Conservation (phyloP, 2,113 vertebrate species). For the Xyliphius kryptos region DNA sequence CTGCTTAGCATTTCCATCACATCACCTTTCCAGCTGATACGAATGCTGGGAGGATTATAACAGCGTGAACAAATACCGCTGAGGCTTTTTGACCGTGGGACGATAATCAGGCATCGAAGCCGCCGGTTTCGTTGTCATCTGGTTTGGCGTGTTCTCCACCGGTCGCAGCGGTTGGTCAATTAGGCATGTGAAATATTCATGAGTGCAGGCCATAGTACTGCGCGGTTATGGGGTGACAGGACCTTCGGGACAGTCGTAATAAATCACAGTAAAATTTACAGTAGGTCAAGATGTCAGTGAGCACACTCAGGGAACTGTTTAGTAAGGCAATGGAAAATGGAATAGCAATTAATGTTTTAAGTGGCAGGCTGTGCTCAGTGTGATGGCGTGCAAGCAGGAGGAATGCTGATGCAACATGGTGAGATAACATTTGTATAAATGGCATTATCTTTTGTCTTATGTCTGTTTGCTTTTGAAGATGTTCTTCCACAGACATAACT, state of each 20-base stretch:
- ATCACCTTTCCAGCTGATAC: constrained; percentile 31
- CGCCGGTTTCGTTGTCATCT: constrained; percentile 19
- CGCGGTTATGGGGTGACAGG: constrained; percentile 10
- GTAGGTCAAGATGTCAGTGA: constrained; percentile 39
- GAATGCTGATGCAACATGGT: constrained; percentile 18
- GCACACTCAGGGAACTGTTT: constrained; percentile 39
- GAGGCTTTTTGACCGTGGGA: background rate
- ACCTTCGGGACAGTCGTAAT: constrained; percentile 30
- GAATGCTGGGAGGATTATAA: constrained; percentile 13
- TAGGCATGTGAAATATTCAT: constrained; percentile 40
- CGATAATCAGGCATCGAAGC: constrained; percentile 2
- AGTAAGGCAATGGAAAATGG: constrained; percentile 38
- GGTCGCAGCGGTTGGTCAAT: constrained; percentile 25
- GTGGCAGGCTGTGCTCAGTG: constrained; percentile 20
- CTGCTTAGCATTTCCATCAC: constrained; percentile 37
- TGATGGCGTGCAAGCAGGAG: constrained; percentile 3
- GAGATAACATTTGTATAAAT: constrained; percentile 25
- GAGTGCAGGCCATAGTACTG: constrained; percentile 16
- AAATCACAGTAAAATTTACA: constrained; percentile 41
- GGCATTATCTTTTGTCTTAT: no score
- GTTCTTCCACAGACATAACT: no score
- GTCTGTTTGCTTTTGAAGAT: no score
- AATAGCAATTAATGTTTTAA: constrained; percentile 40
- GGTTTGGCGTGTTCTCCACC: background rate
- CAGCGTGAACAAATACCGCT: constrained; percentile 5